Conservation (phyloP, 2,113 vertebrate genomes). For the Charadrius vociferus region DNA sequence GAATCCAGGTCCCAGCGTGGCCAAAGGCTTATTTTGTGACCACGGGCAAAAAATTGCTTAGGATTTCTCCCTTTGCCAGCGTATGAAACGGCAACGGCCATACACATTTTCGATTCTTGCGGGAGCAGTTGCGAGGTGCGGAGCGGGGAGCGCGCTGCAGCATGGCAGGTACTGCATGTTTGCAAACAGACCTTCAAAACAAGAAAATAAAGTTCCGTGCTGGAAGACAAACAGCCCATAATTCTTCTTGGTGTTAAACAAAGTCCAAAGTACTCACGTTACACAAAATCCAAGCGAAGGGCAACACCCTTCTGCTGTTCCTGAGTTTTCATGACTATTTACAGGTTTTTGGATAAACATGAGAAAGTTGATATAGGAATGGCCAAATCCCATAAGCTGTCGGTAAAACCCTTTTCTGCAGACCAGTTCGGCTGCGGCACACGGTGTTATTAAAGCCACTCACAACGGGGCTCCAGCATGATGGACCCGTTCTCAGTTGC, state of each 20-base stretch:
- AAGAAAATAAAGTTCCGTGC: neutral
- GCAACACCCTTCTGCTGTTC: constrained; percentile 8
- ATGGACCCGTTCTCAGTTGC: rapidly evolving
- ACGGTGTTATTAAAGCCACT: neutral
- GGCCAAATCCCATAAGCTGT: neutral
- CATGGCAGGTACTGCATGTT: neutral
- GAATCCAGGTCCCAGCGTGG: neutral
- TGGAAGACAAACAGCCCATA: neutral
- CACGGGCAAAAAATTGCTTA: neutral
- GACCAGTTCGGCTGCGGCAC: neutral
- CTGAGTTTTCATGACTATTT: neutral
- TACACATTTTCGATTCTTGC: neutral
- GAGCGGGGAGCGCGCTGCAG: neutral
- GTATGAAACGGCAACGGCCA: rapidly evolving
- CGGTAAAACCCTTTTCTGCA: neutral
- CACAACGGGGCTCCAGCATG: rapidly evolving
- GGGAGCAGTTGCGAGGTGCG: neutral
- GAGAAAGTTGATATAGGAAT: neutral
- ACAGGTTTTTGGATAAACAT: neutral
- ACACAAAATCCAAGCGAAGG: neutral
- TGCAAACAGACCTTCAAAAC: neutral
- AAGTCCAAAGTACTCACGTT: constrained; percentile 25
- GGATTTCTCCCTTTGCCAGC: neutral
- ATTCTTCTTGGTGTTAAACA: neutral
- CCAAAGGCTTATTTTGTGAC: neutral